Evolutionary conservation across 2,797 vertebrate genomes (phyloP), one percentile per base, ranked within the genome.

Genomic region (Acanthiza pusilla): DNA sequence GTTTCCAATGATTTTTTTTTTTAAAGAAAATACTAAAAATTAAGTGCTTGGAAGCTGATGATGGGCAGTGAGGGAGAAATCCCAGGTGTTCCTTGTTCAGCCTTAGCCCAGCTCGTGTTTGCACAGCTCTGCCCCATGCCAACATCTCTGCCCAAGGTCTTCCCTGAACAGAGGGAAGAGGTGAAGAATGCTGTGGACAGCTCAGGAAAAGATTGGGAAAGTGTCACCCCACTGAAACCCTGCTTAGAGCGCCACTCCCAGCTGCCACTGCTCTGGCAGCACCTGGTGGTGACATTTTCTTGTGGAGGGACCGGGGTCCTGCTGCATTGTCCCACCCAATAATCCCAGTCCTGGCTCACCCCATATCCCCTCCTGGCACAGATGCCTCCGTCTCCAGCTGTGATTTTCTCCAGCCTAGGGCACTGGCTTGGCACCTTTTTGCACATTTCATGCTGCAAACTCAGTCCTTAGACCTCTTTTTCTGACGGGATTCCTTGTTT

Each of bases 251-350:
- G 21, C 23, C 3, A 0, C 4, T 42, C 48, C 57, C 1, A 6
- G 58, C 63, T 71, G n/a, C 1, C 1, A 3, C 7, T 17, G 80
- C 63, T 63, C 53, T 22, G 66, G 23, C 85, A 91, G 81, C 55
- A 8, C 13, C 25, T 43, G 68, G 55, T 57, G 11, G 38, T 38
- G 38, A 38, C 7, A 0, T 23, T 67, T 67, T 63, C 58, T 21
- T 36, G 21, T 50, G 36, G 43, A 43, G 30, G 20, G 6, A 34
- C 6, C 0, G 0, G 32, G 10, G 9, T 78, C 12, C n/a, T 43
- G 7, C 42, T 36, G 32, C 1, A 1, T 70, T 74, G 27, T 65
- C 72, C 77, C 67, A 30, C 11, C 43, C 26, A 6, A 5, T 25
- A 66, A 66, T 16, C 13, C 30, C 48, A 57, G 0, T 19, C 58